Conservation (phyloP, 1,140 invertebrate species). For the Diploscapter pachys region DNA sequence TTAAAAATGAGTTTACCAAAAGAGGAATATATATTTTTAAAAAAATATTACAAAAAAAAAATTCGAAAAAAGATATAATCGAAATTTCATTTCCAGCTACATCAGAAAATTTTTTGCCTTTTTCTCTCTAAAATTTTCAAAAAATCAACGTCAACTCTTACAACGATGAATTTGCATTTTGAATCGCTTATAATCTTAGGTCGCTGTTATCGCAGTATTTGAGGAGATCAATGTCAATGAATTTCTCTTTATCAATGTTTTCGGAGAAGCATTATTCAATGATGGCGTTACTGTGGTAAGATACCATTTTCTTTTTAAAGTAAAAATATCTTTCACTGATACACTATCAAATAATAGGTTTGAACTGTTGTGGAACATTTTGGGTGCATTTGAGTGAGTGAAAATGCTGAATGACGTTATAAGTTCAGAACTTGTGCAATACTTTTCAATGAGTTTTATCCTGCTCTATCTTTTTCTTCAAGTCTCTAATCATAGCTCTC, state of each 20-base stretch:
- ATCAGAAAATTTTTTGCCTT: too few species aligned
- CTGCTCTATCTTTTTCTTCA: too few species aligned
- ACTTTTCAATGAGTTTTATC: too few species aligned
- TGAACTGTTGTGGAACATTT: too few species aligned
- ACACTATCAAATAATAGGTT: constrained; percentile 2
- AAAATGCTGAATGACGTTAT: too few species aligned
- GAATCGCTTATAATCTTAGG: not conserved
- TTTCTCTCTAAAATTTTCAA: too few species aligned
- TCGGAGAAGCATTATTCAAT: constrained; percentile 93
- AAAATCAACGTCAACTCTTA: too few species aligned
- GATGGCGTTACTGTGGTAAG: constrained; percentile 83
- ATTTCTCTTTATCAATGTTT: constrained; percentile 95
- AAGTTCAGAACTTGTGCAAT: too few species aligned
- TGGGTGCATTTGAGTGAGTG: too few species aligned
- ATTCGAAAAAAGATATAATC: too few species aligned
- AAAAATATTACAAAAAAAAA: not conserved
- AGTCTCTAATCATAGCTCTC: too few species aligned
- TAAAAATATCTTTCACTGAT: not conserved
- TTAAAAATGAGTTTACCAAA: not conserved
- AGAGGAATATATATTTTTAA: not conserved
- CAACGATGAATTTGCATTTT: not conserved
- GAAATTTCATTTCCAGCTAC: too few species aligned
- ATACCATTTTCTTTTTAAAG: not conserved
- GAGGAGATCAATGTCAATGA: constrained; percentile 75
- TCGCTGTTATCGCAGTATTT: constrained; percentile 89